Base-by-base conservation (phyloP, 2,113 vertebrate genomes). In the Crotalus helleri region DNA sequence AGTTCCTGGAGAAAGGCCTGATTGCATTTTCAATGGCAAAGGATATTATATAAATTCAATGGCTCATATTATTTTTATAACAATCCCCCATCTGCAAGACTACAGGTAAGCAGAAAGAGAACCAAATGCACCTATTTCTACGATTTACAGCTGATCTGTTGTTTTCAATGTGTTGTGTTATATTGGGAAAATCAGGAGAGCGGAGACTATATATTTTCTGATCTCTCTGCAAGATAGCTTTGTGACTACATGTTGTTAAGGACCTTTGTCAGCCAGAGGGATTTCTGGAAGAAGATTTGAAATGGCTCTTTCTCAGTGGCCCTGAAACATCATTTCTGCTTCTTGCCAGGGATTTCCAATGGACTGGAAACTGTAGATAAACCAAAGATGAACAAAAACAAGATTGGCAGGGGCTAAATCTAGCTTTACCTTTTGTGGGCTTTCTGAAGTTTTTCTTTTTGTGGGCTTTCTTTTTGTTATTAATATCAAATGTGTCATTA, bases 351-450 rank as follows among this genome's bases (percentile, higher is more conserved):
- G 93, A 55, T 92, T 94, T 93, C 39, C 0, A 85, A 54, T 92
- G 92, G 95, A 89, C 94, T 95, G 95, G 57, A 86, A 92, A 92
- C 8, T 92, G 91, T 9, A 55, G 95, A 69, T 93, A 91, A 96
- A 89, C 39, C 2, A 4, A n/a, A 89, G 93, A 92, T 26, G 93
- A 95, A 69, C n/a, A 94, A 94, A 95, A 55, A n/a, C 17, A 91
- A 92, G 93, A 92, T 95, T 91, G 87, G 64, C 39, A 46, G 46
- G 49, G 92, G 81, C 92, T 92, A 92, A 64, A 91, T 24, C 85
- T 81, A 59, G 88, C 92, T 93, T 69, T 92, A 51, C 92, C 93
- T 92, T 92, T 4, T 9, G 89, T 90, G 91, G 61, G n/a, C 69
- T 93, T 90, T 88, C 92, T 58, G 91, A 0, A 0, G 33, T 7